phyloP scores from a whole-genome alignment of 1,140 invertebrate species.

The Ceratina japonica region DNA sequence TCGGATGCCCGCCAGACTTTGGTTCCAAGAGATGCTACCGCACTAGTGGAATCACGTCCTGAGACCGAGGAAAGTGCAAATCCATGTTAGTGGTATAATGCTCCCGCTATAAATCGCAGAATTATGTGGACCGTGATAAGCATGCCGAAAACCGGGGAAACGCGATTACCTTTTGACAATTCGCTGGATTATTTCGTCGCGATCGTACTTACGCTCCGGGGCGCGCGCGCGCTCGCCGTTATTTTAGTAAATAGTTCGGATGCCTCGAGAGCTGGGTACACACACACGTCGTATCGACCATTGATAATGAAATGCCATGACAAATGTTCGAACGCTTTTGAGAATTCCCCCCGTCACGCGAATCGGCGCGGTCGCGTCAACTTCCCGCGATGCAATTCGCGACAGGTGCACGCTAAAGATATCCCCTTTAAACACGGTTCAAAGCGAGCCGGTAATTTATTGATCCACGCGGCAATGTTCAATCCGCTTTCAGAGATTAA shows the following conservation, averaged over 20 bases:
- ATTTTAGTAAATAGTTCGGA: background rate
- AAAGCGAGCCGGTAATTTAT: constrained; percentile 48
- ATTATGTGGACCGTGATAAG: constrained; percentile 64
- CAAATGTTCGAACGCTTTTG: too few species aligned
- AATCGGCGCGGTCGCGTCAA: background rate
- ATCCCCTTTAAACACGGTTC: constrained; percentile 43
- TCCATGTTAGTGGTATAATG: constrained; percentile 59
- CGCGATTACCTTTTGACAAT: constrained; percentile 5
- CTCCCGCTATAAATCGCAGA: constrained; percentile 47
- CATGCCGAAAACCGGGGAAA: constrained; percentile 44
- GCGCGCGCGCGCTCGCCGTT: too few species aligned
- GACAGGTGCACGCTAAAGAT: background rate
- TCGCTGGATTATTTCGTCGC: background rate
- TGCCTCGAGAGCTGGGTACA: background rate
- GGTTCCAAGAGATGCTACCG: constrained; percentile 25
- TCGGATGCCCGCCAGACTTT: constrained; percentile 42
- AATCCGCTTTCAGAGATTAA: constrained; percentile 42
- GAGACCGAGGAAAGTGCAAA: constrained; percentile 62
- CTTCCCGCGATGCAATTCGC: background rate
- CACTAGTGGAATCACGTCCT: constrained; percentile 37
- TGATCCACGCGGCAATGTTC: constrained; percentile 41
- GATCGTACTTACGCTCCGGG: background rate
- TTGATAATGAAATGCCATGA: too few species aligned
- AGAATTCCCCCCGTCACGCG: too few species aligned
- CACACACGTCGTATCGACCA: too few species aligned